Base-by-base conservation (phyloP, 2,797 vertebrate genomes). In the Gymnoscopelus braueri region DNA sequence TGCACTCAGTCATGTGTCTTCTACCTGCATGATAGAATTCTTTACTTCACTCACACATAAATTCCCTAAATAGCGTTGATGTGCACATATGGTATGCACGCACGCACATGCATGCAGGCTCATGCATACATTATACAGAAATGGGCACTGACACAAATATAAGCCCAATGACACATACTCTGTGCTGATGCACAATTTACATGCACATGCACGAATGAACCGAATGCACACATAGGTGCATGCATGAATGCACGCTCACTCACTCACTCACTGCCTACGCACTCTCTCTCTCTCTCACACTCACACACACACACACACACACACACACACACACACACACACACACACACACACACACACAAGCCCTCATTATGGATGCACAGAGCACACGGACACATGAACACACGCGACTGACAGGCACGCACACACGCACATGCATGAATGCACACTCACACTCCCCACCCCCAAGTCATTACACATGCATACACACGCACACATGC, bases 51-150 rank as follows among this genome's bases (percentile, higher is more conserved):
- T 81, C 69, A 81, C 83, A 79, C 19, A 69, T 64, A 51, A 76
- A 84, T 65, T 74, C 71, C 59, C 52, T 77, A 83, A 84, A 86
- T 60, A 68, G 63, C 68, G 74, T 65, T 72, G 67, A 85, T 78
- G 80, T 71, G 74, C 63, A 60, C 79, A 82, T 83, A 71, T 83
- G 74, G 81, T 82, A 70, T 83, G 74, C 78, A 83, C 82, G 74
- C 82, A 71, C 73, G n/a, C 14, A 71, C 81, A 79, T 61, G 65
- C 79, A 60, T 67, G 74, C 75, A 71, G 61, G 74, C 76, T 79
- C 76, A 74, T 81, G 82, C 84, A 89, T 81, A 83, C 75, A 69
- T 19, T 63, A 51, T 74, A 71, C 63, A 81, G 79, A 86, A 81
- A 80, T 68, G 67, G 59, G 58, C n/a, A 53, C 49, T 15, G 54